Evolutionary conservation across 1,140 invertebrate species (phyloP).

Genomic region (Drosophila melanica): DNA sequence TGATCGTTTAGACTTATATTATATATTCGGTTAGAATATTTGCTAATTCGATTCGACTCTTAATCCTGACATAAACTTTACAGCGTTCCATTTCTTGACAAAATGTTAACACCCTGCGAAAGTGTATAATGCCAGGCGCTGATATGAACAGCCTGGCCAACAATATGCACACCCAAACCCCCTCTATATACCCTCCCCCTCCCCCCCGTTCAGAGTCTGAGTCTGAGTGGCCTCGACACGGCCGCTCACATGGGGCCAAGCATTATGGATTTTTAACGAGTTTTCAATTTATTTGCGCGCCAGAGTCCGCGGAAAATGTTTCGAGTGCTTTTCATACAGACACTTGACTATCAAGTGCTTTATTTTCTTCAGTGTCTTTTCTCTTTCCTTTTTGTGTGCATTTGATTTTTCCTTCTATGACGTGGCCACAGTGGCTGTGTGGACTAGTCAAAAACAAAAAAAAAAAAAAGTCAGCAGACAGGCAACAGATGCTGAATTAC

Average conservation of each 20-base stretch:
- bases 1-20: too few relatives aligned
- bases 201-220: neutral
- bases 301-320: slow-evolving; percentile 70
- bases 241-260: slow-evolving; percentile 55
- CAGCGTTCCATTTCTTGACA: too few relatives aligned
- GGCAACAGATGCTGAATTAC: slow-evolving; percentile 18
- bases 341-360: slow-evolving; percentile 80
- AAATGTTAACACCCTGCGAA: slow-evolving; percentile 21
- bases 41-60: too few relatives aligned
- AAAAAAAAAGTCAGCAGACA: slow-evolving; percentile 12
- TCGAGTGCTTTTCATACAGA: slow-evolving; percentile 82
- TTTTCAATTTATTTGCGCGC: slow-evolving; percentile 83
- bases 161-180: slow-evolving; percentile 1
- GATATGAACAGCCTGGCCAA: slow-evolving; percentile 53
- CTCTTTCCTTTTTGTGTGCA: neutral
- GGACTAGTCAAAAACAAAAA: slow-evolving; percentile 37
- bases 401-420: slow-evolving; percentile 19
- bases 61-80: too few relatives aligned
- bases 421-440: slow-evolving; percentile 40
- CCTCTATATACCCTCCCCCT: neutral
- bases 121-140: slow-evolving; percentile 41
- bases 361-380: slow-evolving; percentile 34
- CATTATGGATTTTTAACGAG: slow-evolving; percentile 84
- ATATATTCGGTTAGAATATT: too few relatives aligned
- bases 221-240: slow-evolving; percentile 25